A percentile compares a stretch with the other conserved stretches of the same genome.
Conservation (phyloP, 2,797 vertebrate genomes). For the Leuciscus waleckii region DNA sequence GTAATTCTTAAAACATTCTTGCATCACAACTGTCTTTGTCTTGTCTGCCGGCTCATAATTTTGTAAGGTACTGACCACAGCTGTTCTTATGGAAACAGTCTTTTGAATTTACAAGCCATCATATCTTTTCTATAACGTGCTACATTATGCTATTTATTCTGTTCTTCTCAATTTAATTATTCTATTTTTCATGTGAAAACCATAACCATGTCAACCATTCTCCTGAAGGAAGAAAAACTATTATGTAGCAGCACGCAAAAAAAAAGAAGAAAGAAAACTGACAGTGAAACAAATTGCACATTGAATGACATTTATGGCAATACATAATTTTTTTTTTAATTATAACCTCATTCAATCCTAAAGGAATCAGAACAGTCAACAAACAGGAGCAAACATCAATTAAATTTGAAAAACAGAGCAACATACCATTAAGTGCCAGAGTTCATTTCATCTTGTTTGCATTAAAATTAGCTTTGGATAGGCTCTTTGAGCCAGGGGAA, state of each 20-base stretch:
- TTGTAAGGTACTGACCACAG: neutral
- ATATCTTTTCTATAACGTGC: neutral
- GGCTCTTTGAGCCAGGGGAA: constrained; percentile 48
- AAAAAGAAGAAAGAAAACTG: neutral
- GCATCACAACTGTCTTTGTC: neutral
- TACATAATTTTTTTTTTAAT: neutral
- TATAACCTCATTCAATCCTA: neutral
- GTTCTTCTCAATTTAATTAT: neutral
- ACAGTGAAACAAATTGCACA: constrained; percentile 15
- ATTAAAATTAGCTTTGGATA: constrained; percentile 56
- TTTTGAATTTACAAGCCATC: neutral
- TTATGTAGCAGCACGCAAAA: constrained; percentile 6
- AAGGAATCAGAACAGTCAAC: neutral
- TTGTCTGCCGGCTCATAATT: neutral
- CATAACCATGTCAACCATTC: neutral
- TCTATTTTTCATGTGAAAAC: constrained; percentile 5
- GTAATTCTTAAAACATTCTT: neutral
- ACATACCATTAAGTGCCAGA: constrained; percentile 52
- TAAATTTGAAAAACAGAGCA: constrained; percentile 51
- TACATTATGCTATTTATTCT: neutral
- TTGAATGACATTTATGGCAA: neutral
- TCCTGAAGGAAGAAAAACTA: constrained; percentile 25
- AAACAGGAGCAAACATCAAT: constrained; percentile 18
- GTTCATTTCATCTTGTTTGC: constrained; percentile 64
- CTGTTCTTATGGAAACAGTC: neutral